Percentiles rank a stretch among this genome's conserved stretches.
Conservation (phyloP, 2,888 invertebrate genomes). For the Anthoptus insignis region DNA sequence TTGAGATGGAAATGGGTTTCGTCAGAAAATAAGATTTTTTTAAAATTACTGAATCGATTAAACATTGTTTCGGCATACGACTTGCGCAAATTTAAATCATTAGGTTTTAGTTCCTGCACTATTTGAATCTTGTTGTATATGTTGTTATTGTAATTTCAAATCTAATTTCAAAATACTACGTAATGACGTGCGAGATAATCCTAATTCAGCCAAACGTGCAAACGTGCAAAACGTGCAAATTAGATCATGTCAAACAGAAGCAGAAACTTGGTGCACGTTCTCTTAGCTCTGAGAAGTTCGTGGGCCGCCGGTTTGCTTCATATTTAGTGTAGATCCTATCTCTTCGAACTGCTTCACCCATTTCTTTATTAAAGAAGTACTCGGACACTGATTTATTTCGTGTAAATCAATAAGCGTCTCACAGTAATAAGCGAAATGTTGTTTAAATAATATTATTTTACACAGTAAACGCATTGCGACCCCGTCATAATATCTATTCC, state of each 20-base stretch:
- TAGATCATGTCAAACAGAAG: constrained; percentile 19
- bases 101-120: constrained; percentile 34
- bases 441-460: too few relatives aligned
- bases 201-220: constrained; percentile 29
- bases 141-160: constrained; percentile 38
- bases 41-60: constrained; percentile 24
- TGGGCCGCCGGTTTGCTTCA: too few relatives aligned
- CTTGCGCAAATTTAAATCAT: constrained; percentile 23
- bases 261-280: not conserved
- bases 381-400: too few relatives aligned
- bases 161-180: constrained; percentile 41
- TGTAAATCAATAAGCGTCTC: too few relatives aligned
- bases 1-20: constrained; percentile 46
- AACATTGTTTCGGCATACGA: constrained; percentile 34
- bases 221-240: constrained; percentile 26
- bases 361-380: too few relatives aligned
- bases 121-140: constrained; percentile 41
- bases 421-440: too few relatives aligned
- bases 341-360: too few relatives aligned
- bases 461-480: too few relatives aligned
- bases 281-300: too few relatives aligned
- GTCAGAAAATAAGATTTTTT: constrained; percentile 41
- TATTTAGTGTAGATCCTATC: too few relatives aligned
- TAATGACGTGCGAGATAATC: constrained; percentile 27
- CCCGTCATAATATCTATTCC: too few relatives aligned